Evolutionary conservation across 2,113 vertebrate species (phyloP).

Genomic region (Semnornis frantzii): DNA sequence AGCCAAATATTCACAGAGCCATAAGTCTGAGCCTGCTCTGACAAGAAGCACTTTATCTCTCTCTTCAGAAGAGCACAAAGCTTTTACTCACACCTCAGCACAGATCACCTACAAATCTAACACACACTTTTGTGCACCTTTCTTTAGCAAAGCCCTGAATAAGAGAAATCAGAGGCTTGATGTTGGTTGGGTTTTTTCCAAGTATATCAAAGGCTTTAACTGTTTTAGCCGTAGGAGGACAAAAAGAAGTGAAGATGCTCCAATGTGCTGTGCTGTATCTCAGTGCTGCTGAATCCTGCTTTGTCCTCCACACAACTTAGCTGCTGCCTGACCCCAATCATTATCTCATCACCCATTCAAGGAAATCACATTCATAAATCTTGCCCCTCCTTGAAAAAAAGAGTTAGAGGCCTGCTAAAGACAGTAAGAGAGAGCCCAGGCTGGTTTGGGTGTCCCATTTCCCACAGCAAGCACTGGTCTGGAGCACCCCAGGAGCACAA

Average conservation of each 20-base stretch:
- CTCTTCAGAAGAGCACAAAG: not conserved
- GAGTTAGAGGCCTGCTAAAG: not conserved
- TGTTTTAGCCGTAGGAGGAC: not conserved
- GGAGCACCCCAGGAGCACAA: not conserved
- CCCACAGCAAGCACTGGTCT: not conserved
- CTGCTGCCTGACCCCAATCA: not conserved
- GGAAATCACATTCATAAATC: not conserved
- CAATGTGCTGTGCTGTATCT: not conserved
- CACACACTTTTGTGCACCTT: not conserved
- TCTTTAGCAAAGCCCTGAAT: not conserved
- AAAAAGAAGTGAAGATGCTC: not conserved
- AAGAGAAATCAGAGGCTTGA: not conserved
- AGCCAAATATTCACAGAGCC: not conserved
- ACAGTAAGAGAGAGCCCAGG: not conserved
- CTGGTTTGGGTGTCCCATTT: not conserved
- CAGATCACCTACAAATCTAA: not conserved
- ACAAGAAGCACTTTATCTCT: not conserved
- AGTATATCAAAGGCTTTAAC: not conserved
- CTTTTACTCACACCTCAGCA: not conserved
- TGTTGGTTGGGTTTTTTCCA: not conserved
- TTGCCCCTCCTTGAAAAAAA: not conserved
- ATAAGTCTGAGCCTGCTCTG: not conserved
- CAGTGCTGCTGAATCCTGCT: not conserved
- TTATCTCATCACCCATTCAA: not conserved
- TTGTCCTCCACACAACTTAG: not conserved